Base-by-base conservation (phyloP, 1,140 invertebrate genomes). In the Ladona fulva region DNA sequence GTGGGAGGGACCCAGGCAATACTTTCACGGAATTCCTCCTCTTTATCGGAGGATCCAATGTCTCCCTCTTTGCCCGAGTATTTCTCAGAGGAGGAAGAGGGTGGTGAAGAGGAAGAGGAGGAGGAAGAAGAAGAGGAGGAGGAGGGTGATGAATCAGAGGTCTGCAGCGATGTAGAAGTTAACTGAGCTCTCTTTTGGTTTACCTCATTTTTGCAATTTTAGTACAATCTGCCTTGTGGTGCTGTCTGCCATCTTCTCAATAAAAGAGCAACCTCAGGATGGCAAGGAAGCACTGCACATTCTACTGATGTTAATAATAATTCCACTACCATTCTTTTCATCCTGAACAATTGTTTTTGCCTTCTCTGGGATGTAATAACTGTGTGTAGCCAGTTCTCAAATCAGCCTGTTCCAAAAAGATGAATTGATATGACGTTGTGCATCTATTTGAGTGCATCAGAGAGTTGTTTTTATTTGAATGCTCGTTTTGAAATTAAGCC, bases 81-180 rank as follows among this genome's bases (percentile, higher is more conserved):
- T 77, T 86, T 83, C 79, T 86, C 85, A 0, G 85, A 86, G 77
- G 85, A 86, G 59, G 86, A 86, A 16, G 86, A 86, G 19, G 85
- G 86, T 8, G 85, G 86, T 11, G 85, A 86, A 37, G 84, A 85
- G 29, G 85, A 84, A 42, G 85, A 86, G 29, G 85, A 86, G 78
- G 85, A 86, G 77, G 86, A 87, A 78, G 84, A 84, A 78, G 84
- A 59, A 77, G 66, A 24, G 66, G 77, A 66, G 24, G 25, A 74
- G 24, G 42, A 77, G 77, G 24, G 42, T 6, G 52, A 66, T 66
- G 52, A 66, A 66, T 66, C 52, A 19, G 52, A 66, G 52, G 52
- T 80, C 78, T 85, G 86, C 77, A 86, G 85, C 83, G 86, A 86
- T 80, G 82, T 86, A 79, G 86, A 86, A 80, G 82, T 85, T 82